Evolutionary conservation across 2,888 invertebrate species (phyloP).

Genomic region (Lobophora halterata): DNA sequence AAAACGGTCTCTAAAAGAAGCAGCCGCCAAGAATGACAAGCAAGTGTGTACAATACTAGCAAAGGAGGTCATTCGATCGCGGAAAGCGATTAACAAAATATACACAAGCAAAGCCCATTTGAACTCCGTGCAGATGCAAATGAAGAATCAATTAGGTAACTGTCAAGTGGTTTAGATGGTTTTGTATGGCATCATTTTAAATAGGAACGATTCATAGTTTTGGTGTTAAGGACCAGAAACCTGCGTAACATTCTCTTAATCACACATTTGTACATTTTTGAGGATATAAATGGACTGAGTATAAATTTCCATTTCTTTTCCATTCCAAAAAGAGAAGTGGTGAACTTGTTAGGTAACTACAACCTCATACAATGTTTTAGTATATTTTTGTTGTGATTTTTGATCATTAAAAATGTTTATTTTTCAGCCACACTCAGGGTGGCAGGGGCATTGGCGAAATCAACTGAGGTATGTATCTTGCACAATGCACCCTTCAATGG

Average conservation of each 20-base stretch:
- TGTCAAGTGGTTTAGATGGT: too few species aligned
- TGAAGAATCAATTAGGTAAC: slow-evolving; percentile 98
- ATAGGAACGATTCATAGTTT: too few species aligned
- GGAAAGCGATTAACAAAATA: slow-evolving; percentile 94
- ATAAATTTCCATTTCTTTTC: too few species aligned
- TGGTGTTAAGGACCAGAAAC: too few species aligned
- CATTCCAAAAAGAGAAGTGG: too few species aligned
- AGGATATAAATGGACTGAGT: too few species aligned
- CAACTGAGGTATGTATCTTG: slow-evolving; percentile 90
- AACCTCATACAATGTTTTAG: too few species aligned
- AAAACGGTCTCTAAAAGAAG: slow-evolving; percentile 95
- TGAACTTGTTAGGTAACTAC: too few species aligned
- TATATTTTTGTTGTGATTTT: slow-evolving; percentile 6
- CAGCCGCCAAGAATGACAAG: slow-evolving; percentile 96
- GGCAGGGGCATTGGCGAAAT: slow-evolving; percentile 95
- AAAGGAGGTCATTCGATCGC: slow-evolving; percentile 93
- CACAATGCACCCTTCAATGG: too few species aligned
- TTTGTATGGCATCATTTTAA: too few species aligned
- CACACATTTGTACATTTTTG: too few species aligned
- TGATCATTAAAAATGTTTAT: slow-evolving; percentile 4
- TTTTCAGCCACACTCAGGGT: slow-evolving; percentile 93
- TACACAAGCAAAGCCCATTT: slow-evolving; percentile 98
- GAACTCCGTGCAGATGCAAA: slow-evolving; percentile 97
- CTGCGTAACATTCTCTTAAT: too few species aligned
- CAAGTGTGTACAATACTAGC: slow-evolving; percentile 96